Conservation (phyloP, 2,888 invertebrate species). For the Ariolimax columbianus region DNA sequence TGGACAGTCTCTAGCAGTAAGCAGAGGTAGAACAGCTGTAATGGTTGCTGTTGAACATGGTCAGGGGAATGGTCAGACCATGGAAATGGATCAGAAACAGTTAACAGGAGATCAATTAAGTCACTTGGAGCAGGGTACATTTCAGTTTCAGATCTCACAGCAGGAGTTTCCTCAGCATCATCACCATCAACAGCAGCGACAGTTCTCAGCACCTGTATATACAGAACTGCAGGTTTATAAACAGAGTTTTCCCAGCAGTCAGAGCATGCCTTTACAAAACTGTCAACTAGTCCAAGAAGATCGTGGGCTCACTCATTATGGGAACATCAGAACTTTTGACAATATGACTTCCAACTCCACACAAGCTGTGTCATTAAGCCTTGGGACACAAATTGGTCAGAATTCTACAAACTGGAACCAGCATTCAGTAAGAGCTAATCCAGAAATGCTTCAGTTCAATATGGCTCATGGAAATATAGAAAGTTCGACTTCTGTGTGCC, state of each 20-base stretch:
- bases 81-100: constrained; percentile 1
- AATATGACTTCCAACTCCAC: not conserved
- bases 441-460: constrained; percentile 13
- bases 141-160: not conserved
- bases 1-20: not conserved
- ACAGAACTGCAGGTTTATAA: not conserved
- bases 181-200: not conserved
- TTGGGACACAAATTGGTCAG: not conserved
- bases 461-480: constrained; percentile 7
- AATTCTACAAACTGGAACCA: constrained; percentile 8
- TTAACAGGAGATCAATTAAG: not conserved
- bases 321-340: not conserved
- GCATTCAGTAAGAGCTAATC: not conserved
- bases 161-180: not conserved
- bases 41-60: not conserved
- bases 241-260: not conserved
- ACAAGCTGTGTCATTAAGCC: not conserved
- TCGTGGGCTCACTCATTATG: not conserved
- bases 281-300: not conserved
- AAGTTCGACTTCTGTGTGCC: not conserved
- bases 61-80: not conserved
- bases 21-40: not conserved
- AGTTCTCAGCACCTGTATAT: not conserved
- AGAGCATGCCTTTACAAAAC: not conserved
- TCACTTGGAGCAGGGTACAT: not conserved